These are phyloP conservation scores for Drosophila nasuta DNA, from an alignment of 1,140 invertebrate species.

Conservation along the genomic window DNA sequence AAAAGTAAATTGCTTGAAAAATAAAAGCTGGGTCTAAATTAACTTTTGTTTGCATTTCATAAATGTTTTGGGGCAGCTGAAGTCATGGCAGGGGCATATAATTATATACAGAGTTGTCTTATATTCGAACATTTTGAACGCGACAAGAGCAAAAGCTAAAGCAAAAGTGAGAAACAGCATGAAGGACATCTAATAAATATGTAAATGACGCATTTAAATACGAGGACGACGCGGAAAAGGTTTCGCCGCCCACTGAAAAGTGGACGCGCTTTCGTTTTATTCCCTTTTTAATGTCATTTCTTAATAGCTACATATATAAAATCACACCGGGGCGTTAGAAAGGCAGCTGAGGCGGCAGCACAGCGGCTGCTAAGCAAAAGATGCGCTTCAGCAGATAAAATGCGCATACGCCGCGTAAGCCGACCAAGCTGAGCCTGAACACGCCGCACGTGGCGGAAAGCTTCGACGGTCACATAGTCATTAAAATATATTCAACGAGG, in stretches of 20 bases:
- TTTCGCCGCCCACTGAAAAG: neutral
- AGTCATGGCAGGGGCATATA: conserved; percentile 54
- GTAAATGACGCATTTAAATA: conserved; percentile 82
- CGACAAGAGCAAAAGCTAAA: conserved; percentile 1
- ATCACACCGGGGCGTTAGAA: conserved; percentile 34
- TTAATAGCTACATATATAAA: conserved; percentile 80
- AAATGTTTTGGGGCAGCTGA: conserved; percentile 45
- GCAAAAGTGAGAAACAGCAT: conserved; percentile 32
- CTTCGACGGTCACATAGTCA: conserved; percentile 60
- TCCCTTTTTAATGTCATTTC: conserved; percentile 79
- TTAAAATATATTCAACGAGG: conserved; percentile 62
- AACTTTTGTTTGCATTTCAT: conserved; percentile 83
- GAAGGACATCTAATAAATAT: conserved; percentile 79
- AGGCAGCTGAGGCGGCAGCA: conserved; percentile 29
- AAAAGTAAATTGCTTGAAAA: conserved; percentile 81
- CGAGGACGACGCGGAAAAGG: conserved; percentile 32
- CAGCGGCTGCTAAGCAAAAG: conserved; percentile 41
- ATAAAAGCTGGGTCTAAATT: conserved; percentile 82
- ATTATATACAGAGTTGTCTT: conserved; percentile 79
- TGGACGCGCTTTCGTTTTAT: conserved; percentile 12
- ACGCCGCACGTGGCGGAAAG: conserved; percentile 60
- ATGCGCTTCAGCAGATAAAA: conserved; percentile 70
- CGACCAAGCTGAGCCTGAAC: conserved; percentile 56
- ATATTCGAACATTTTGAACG: conserved; percentile 68
- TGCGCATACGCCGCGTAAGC: conserved; percentile 76